phyloP scores from a whole-genome alignment of 1,140 invertebrate genomes.

The Calephelis nemesis region DNA sequence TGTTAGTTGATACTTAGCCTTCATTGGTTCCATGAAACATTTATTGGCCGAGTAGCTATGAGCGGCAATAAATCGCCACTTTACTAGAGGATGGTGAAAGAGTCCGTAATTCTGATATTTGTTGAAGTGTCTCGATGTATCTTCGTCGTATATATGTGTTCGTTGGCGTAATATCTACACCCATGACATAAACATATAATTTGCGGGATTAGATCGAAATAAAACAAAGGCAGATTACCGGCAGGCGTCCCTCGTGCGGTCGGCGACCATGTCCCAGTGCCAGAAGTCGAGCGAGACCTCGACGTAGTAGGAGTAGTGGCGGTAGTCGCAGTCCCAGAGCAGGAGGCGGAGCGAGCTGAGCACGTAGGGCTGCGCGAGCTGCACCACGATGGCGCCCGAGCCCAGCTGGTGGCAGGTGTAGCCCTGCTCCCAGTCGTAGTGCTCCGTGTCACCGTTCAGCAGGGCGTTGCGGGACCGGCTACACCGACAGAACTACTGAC shows the following conservation, averaged over 20 bases:
- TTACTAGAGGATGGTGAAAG: too few relatives aligned
- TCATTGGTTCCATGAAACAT: too few relatives aligned
- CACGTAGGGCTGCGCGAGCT: constrained; percentile 97
- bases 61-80: too few relatives aligned
- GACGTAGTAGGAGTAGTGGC: constrained; percentile 97
- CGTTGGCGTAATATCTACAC: too few relatives aligned
- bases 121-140: too few relatives aligned
- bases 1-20: too few relatives aligned
- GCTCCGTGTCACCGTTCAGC: constrained; percentile 95
- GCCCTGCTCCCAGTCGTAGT: constrained; percentile 99
- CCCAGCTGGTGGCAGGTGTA: constrained; percentile 99
- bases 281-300: constrained; percentile 96
- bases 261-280: constrained; percentile 93
- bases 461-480: constrained; percentile 96
- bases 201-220: neutral
- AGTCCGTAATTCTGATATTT: too few relatives aligned
- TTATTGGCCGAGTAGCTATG: too few relatives aligned
- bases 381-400: constrained; percentile 95
- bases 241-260: constrained; percentile 87
- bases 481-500: constrained; percentile 29
- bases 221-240: constrained; percentile 44
- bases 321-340: constrained; percentile 98
- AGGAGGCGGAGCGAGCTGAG: constrained; percentile 94
- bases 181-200: neutral
- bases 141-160: too few relatives aligned